phyloP scores from a whole-genome alignment of 2,797 vertebrate genomes.

The Gymnoscopelus braueri region DNA sequence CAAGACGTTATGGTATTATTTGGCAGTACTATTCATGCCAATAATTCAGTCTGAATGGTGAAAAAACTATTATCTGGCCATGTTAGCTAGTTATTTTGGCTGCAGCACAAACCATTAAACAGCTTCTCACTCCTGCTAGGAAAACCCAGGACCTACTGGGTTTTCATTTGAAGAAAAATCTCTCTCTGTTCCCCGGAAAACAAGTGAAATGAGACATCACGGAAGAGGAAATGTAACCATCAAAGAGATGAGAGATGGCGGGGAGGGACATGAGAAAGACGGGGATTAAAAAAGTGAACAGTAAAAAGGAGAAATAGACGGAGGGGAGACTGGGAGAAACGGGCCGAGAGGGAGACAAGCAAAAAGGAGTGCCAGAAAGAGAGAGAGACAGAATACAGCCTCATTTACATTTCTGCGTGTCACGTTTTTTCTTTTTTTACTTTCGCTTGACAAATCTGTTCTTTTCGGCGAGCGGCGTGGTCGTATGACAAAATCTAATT shows the following conservation, averaged over 20 bases:
- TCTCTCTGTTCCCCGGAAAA: conserved; percentile 40
- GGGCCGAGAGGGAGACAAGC: background rate
- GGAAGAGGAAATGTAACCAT: conserved; percentile 31
- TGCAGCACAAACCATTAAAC: conserved; percentile 4
- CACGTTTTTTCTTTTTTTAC: too few relatives aligned
- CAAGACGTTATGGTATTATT: too few relatives aligned
- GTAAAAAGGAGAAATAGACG: too few relatives aligned
- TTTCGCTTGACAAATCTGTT: too few relatives aligned
- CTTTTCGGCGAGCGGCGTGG: too few relatives aligned
- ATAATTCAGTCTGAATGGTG: too few relatives aligned
- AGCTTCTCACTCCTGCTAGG: conserved; percentile 19
- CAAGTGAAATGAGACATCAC: conserved; percentile 43
- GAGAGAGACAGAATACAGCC: background rate
- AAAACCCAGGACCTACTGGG: conserved; percentile 14
- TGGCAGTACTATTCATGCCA: too few relatives aligned
- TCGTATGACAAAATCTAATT: too few relatives aligned
- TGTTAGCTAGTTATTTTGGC: conserved; percentile 56
- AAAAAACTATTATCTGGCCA: conserved; percentile 69
- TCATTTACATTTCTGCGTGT: too few relatives aligned
- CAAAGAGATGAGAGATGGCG: conserved; percentile 22
- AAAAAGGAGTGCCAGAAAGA: background rate
- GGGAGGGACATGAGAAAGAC: conserved; percentile 22
- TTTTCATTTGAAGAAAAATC: conserved; percentile 44
- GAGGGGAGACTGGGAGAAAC: background rate
- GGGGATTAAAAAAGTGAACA: background rate